Conservation (phyloP, 2,888 invertebrate species). For the Clivina fossor region DNA sequence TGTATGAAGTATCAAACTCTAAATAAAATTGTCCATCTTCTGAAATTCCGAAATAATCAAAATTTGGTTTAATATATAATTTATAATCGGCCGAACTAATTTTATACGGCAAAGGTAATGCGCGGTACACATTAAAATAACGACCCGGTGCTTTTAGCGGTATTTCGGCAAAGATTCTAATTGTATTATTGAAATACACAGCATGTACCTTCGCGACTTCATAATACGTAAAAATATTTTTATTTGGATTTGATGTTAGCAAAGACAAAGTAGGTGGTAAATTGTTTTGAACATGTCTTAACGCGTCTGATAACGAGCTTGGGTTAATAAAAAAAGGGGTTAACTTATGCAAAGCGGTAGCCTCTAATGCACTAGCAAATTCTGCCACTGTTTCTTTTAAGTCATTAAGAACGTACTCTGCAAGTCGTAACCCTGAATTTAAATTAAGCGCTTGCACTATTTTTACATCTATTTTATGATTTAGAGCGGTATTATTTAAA, state of each 20-base stretch:
- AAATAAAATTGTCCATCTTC: slow-evolving; percentile 5
- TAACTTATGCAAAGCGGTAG: slow-evolving; percentile 14
- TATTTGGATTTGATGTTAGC: slow-evolving; percentile 1
- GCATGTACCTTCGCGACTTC: slow-evolving; percentile 5
- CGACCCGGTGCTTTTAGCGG: slow-evolving; percentile 18
- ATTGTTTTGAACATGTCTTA: slow-evolving; percentile 9
- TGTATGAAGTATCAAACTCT: neutral
- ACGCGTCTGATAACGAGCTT: neutral
- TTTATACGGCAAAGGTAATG: slow-evolving; percentile 5
- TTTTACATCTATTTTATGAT: neutral
- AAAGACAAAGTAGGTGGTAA: slow-evolving; percentile 4
- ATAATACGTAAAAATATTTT: slow-evolving; percentile 6
- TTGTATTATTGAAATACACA: slow-evolving; percentile 6
- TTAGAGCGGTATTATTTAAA: neutral
- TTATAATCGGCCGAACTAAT: neutral
- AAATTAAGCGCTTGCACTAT: neutral
- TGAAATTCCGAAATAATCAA: neutral
- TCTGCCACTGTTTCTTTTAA: slow-evolving; percentile 10
- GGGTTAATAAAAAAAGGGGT: slow-evolving; percentile 20
- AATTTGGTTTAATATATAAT: slow-evolving; percentile 4
- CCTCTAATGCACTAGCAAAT: slow-evolving; percentile 12
- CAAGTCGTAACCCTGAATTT: neutral
- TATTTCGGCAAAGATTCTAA: slow-evolving; percentile 15
- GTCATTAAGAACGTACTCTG: slow-evolving; percentile 12
- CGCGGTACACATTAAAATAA: slow-evolving; percentile 8